These are phyloP conservation scores for Polyploca ridens DNA, from an alignment of 2,888 invertebrate species.

Conservation along the genomic window DNA sequence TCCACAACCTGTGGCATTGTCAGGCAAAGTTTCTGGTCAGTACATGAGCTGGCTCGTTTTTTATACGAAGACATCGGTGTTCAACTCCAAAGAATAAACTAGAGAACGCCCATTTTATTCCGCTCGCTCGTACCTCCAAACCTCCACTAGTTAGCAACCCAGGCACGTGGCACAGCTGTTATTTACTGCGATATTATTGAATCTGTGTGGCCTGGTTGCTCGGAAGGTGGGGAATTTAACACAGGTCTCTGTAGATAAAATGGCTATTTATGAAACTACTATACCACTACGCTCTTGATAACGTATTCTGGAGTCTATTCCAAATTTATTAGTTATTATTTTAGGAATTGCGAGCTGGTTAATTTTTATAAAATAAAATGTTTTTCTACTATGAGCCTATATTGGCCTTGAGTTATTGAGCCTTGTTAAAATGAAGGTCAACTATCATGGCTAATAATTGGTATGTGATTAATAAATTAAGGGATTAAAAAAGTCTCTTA, in stretches of 20 bases:
- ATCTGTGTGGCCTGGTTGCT: constrained; percentile 32
- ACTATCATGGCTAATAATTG: too few species aligned
- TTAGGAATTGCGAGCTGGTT: too few species aligned
- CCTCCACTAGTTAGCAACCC: constrained; percentile 18
- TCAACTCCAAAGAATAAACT: constrained; percentile 12
- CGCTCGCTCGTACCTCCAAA: constrained; percentile 14
- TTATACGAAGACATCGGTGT: not conserved
- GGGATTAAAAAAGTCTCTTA: too few species aligned
- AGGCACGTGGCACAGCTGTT: constrained; percentile 37
- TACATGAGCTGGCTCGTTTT: too few species aligned
- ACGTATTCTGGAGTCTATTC: not conserved
- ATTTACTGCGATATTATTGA: constrained; percentile 42
- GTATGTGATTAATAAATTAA: too few species aligned
- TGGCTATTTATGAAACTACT: not conserved
- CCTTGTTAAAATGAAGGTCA: too few species aligned
- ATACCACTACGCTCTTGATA: not conserved
- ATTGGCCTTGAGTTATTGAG: too few species aligned
- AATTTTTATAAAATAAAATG: too few species aligned
- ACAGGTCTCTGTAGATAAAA: not conserved
- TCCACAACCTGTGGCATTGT: too few species aligned
- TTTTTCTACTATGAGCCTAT: too few species aligned
- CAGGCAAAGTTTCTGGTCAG: too few species aligned
- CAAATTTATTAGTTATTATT: not conserved
- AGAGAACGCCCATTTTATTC: constrained; percentile 15
- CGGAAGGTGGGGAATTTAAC: not conserved